phyloP scores from a whole-genome alignment of 2,113 vertebrate genomes.

The Jaculus jaculus region DNA sequence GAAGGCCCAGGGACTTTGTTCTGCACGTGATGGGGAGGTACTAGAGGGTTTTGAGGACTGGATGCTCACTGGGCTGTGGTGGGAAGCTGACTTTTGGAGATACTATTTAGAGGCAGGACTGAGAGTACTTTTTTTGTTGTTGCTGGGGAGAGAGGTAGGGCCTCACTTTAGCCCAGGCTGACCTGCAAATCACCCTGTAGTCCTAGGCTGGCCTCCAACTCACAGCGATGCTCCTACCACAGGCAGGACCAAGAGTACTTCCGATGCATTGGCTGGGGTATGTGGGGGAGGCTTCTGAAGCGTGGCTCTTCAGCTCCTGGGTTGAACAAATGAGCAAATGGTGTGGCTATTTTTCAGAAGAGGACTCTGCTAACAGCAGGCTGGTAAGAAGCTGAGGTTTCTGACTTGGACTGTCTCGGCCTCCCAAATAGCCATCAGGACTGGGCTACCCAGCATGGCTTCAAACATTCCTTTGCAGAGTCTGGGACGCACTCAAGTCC shows the following conservation, averaged over 20 bases:
- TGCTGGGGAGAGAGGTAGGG: too few species aligned
- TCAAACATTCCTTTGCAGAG: background rate
- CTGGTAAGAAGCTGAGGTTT: background rate
- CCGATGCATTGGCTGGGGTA: background rate
- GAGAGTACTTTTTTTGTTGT: too few species aligned
- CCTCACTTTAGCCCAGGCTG: too few species aligned
- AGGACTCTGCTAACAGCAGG: constrained; percentile 1
- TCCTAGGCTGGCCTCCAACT: too few species aligned
- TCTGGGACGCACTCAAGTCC: background rate
- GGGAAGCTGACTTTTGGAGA: background rate
- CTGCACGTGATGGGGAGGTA: background rate
- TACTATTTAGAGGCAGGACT: background rate
- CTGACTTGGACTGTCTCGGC: background rate
- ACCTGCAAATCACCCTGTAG: too few species aligned
- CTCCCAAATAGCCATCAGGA: too few species aligned
- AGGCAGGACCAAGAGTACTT: background rate
- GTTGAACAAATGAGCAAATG: background rate
- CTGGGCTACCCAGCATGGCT: background rate
- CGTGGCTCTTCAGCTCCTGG: background rate
- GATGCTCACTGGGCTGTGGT: background rate
- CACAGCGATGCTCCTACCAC: too few species aligned
- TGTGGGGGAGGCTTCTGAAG: background rate
- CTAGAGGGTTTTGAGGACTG: background rate
- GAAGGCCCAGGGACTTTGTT: background rate
- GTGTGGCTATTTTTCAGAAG: background rate